These are phyloP conservation scores for Tragelaphus imberbis DNA, from an alignment of 2,113 vertebrate genomes.

Conservation along the genomic window DNA sequence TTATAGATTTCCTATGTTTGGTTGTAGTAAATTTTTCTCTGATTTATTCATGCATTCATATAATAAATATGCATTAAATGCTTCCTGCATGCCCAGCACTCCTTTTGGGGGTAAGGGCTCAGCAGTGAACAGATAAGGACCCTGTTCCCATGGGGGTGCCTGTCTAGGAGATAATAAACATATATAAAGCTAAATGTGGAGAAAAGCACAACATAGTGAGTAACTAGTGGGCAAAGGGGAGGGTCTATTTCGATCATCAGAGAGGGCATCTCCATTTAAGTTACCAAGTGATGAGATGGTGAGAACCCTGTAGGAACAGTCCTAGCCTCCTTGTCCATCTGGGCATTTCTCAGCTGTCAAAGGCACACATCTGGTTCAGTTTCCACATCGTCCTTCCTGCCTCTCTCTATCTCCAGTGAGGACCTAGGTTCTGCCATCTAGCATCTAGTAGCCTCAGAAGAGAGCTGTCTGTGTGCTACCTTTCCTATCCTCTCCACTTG, in stretches of 20 bases:
- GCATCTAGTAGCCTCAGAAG: neutral
- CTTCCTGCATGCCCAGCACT: neutral
- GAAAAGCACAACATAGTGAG: neutral
- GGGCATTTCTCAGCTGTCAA: neutral
- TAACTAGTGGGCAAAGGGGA: neutral
- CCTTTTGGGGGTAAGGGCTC: neutral
- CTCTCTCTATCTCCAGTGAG: neutral
- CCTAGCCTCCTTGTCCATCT: neutral
- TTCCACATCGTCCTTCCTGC: neutral
- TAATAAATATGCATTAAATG: neutral
- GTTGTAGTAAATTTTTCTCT: neutral
- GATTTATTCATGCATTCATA: neutral
- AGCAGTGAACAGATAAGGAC: neutral
- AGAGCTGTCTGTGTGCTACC: accelerated
- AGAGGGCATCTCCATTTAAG: neutral
- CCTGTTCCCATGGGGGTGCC: neutral
- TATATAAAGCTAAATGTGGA: neutral
- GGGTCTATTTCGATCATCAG: neutral
- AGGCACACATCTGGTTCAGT: neutral
- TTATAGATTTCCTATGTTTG: neutral
- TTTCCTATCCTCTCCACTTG: neutral
- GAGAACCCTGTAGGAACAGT: neutral
- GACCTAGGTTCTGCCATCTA: neutral
- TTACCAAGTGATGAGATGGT: neutral
- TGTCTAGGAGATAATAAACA: neutral